These are phyloP conservation scores for Diachasmimorpha longicaudata DNA, from an alignment of 1,140 invertebrate species.

Conservation along the genomic window DNA sequence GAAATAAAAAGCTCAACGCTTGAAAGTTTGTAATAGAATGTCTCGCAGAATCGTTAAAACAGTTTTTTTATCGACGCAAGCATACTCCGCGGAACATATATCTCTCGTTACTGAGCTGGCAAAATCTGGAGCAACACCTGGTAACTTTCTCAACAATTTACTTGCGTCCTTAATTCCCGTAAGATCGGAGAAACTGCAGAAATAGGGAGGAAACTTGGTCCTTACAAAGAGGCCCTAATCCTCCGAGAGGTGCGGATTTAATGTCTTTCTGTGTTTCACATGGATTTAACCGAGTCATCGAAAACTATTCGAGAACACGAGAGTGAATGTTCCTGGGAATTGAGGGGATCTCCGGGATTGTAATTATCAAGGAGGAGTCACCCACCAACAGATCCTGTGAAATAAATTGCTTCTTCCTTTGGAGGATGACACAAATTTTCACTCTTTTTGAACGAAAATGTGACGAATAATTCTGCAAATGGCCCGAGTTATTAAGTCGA, in stretches of 20 bases:
- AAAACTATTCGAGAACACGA: neutral
- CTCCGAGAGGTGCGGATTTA: neutral
- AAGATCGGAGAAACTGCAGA: conserved; percentile 5
- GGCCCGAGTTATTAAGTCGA: too few species aligned
- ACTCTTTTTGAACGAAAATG: too few species aligned
- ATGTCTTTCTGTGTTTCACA: neutral
- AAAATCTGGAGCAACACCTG: neutral
- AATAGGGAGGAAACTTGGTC: neutral
- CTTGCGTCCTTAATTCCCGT: neutral
- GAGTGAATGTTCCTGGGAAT: neutral
- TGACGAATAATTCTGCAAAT: too few species aligned
- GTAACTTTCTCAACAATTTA: conserved; percentile 16
- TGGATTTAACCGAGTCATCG: neutral
- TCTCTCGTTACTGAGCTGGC: neutral
- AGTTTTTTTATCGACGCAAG: neutral
- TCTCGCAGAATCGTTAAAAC: neutral
- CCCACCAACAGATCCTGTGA: too few species aligned
- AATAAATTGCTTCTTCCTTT: too few species aligned
- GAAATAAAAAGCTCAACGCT: neutral
- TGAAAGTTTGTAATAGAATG: neutral
- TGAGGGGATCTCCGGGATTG: neutral
- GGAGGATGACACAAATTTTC: too few species aligned
- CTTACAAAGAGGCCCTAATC: neutral
- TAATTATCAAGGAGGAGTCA: too few species aligned
- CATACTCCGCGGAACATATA: neutral